phyloP scores from a whole-genome alignment of 2,888 invertebrate species.

The Nephrotoma appendiculata region DNA sequence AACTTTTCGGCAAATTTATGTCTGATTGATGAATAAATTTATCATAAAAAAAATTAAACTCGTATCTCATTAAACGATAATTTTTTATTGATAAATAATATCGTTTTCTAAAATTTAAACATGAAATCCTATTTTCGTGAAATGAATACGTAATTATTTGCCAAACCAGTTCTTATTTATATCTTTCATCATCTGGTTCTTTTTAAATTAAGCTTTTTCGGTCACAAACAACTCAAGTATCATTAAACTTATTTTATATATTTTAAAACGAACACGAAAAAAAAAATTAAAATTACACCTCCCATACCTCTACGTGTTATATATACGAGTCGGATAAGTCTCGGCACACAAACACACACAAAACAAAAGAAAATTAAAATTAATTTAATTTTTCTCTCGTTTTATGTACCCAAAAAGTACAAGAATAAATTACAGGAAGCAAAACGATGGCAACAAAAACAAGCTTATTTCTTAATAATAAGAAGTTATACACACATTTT shows the following conservation, averaged over 20 bases:
- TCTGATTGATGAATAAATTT: no score
- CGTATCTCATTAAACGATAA: not conserved
- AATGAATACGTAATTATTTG: not conserved
- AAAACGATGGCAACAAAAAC: not conserved
- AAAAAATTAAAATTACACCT: not conserved
- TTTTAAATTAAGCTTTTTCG: not conserved
- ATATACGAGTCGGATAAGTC: not conserved
- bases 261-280: not conserved
- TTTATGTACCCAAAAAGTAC: not conserved
- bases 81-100: not conserved
- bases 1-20: not conserved
- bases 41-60: not conserved
- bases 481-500: not conserved
- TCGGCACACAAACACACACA: not conserved
- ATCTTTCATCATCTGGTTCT: no score
- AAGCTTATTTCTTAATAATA: not conserved
- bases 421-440: not conserved
- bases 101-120: not conserved
- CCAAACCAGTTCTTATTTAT: not conserved
- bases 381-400: not conserved
- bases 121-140: not conserved
- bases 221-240: not conserved
- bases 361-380: not conserved
- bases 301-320: not conserved
- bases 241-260: not conserved